A percentile compares a stretch with the other conserved stretches of the same genome.
phyloP scores from a whole-genome alignment of 2,113 vertebrate genomes.

The Melanotaenia duboulayi region DNA sequence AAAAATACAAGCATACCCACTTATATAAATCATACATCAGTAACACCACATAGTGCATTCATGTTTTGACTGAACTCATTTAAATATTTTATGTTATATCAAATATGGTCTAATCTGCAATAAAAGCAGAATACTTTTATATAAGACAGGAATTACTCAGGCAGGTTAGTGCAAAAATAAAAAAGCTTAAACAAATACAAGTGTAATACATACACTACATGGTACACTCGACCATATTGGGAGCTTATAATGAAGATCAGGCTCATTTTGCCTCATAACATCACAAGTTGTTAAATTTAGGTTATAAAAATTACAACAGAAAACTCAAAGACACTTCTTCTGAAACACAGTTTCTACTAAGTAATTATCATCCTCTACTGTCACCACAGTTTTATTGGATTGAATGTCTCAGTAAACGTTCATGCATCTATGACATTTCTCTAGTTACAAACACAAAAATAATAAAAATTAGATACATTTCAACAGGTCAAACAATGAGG shows the following conservation, averaged over 20 bases:
- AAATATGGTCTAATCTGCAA: slow-evolving; percentile 5
- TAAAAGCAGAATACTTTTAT: neutral
- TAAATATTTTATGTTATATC: neutral
- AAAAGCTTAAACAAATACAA: slow-evolving; percentile 1
- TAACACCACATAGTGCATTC: neutral
- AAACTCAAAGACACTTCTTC: neutral
- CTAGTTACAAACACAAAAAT: neutral
- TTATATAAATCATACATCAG: slow-evolving; percentile 17
- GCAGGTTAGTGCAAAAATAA: neutral
- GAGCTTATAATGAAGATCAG: neutral
- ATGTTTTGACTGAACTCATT: too few species aligned
- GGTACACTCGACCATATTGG: slow-evolving; percentile 5
- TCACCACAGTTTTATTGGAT: slow-evolving; percentile 15
- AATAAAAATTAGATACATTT: neutral
- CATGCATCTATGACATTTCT: neutral
- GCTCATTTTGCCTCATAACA: slow-evolving; percentile 3
- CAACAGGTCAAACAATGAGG: too few species aligned
- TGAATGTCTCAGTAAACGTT: slow-evolving; percentile 34
- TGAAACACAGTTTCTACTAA: slow-evolving; percentile 14
- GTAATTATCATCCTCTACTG: slow-evolving; percentile 34
- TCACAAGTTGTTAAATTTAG: slow-evolving; percentile 1
- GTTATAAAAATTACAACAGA: slow-evolving; percentile 3
- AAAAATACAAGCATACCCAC: slow-evolving; percentile 15
- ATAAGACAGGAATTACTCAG: neutral
- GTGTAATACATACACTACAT: neutral